phyloP scores from a whole-genome alignment of 2,113 vertebrate species.

The Lophotis ruficrista region DNA sequence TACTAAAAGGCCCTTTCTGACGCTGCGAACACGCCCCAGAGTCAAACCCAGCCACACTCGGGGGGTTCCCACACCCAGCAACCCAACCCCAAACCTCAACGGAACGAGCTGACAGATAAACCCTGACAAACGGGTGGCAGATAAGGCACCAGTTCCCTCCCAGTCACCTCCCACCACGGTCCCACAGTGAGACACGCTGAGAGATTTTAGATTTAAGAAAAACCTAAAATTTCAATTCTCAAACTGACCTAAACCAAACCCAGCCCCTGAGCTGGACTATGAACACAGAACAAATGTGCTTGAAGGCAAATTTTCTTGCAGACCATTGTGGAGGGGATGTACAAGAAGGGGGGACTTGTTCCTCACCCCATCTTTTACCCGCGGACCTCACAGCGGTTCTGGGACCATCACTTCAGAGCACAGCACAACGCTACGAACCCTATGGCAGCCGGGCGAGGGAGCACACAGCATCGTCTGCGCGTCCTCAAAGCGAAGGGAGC shows the following conservation, averaged over 20 bases:
- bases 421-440: background rate
- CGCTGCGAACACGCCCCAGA: background rate
- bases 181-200: accelerated
- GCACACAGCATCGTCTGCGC: accelerated
- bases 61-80: background rate
- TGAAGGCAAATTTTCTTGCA: background rate
- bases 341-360: background rate
- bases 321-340: accelerated
- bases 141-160: background rate
- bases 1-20: background rate
- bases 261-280: accelerated
- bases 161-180: background rate
- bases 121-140: accelerated
- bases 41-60: background rate
- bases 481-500: background rate
- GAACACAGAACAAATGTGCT: accelerated
- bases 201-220: background rate
- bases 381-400: accelerated
- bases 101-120: too few species aligned
- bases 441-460: too few species aligned
- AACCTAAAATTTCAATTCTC: background rate
- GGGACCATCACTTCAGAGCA: background rate
- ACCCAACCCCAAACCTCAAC: background rate
- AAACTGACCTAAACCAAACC: background rate
- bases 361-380: background rate